Base-by-base conservation (phyloP, 2,888 invertebrate species). In the Taphrorychus bicolor region DNA sequence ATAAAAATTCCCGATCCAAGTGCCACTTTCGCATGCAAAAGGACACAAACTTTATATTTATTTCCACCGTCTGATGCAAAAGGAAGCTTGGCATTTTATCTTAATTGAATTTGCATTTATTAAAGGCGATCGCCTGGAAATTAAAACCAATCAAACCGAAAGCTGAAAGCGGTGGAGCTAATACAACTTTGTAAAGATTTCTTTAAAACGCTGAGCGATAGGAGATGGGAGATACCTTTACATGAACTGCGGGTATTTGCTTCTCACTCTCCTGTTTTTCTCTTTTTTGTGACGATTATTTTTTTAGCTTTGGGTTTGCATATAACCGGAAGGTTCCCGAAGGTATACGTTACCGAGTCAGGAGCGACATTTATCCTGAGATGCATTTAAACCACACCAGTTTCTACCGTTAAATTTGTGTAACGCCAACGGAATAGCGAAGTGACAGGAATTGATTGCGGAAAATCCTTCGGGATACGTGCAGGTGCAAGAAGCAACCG, bases 401-500 rank as follows among this genome's bases (percentile, higher is more conserved):
- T 45, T 57, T 66, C 61, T 57, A 54, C 45, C 66, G 56, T 66
- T 66, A 66, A 66, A 66, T 45, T 66, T 66, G 66, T 56, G 66
- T 66, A 66, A 52, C 61, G 52, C 57, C 61, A 41, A 66, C 66
- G 41, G 49, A 61, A 66, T 58, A 24, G 17, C 52, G 49, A 56
- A 66, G 45, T 66, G 66, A 66, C 66, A 61, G 61, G 61, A 66
- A 66, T 66, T 66, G 66, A 66, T 66, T 66, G 66, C 49, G 56
- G 61, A 61, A 66, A 66, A 66, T 66, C 66, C 58, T 66, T 24
- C n/a, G 53, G 60, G 60, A 57, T 56, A 60, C 11, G 41, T 66
- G 61, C 61, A 61, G 32, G 32, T 32, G 32, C 32, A 32, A 32
- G 32, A 32, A 32, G 32, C 32, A 32, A 11, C 32, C 3, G 7